Evolutionary conservation across 2,888 invertebrate species (phyloP).

Genomic region (Athrips mouffetella): DNA sequence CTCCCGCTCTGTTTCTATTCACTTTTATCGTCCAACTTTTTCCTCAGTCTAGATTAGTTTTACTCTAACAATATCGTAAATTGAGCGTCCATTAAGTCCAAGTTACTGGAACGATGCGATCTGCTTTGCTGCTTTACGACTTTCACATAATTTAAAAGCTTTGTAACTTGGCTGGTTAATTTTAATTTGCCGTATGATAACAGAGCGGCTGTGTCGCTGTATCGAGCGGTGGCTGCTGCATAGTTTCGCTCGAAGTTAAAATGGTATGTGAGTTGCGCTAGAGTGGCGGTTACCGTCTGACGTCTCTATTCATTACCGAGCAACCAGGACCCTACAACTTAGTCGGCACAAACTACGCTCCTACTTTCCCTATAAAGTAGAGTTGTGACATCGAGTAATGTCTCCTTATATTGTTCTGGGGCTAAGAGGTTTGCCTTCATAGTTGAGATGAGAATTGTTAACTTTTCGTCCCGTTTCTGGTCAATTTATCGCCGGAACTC

Average conservation of each 20-base stretch:
- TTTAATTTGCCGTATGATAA: slow-evolving; percentile 35
- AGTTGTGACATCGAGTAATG: slow-evolving; percentile 77
- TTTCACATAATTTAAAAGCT: slow-evolving; percentile 28
- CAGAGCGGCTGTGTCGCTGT: slow-evolving; percentile 35
- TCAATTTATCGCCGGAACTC: slow-evolving; percentile 48
- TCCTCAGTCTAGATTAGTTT: slow-evolving; percentile 57
- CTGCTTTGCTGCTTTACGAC: slow-evolving; percentile 43
- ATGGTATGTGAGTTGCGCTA: slow-evolving; percentile 60
- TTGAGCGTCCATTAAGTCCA: slow-evolving; percentile 43
- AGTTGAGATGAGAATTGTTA: slow-evolving; percentile 70
- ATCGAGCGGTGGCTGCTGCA: slow-evolving; percentile 44
- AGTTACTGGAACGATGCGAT: slow-evolving; percentile 47
- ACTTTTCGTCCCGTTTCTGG: slow-evolving; percentile 57
- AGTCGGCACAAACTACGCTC: slow-evolving; percentile 63
- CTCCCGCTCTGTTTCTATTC: slow-evolving; percentile 42
- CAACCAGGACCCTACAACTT: slow-evolving; percentile 66
- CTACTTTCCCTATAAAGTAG: slow-evolving; percentile 75
- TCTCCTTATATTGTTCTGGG: slow-evolving; percentile 76
- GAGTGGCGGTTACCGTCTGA: slow-evolving; percentile 62
- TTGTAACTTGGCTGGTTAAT: slow-evolving; percentile 24
- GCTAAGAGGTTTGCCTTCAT: slow-evolving; percentile 71
- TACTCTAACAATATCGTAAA: slow-evolving; percentile 54
- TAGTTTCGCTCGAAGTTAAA: slow-evolving; percentile 57
- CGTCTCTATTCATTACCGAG: slow-evolving; percentile 74
- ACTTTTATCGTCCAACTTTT: slow-evolving; percentile 60